phyloP scores from a whole-genome alignment of 2,113 vertebrate species.

The Piprites chloris region DNA sequence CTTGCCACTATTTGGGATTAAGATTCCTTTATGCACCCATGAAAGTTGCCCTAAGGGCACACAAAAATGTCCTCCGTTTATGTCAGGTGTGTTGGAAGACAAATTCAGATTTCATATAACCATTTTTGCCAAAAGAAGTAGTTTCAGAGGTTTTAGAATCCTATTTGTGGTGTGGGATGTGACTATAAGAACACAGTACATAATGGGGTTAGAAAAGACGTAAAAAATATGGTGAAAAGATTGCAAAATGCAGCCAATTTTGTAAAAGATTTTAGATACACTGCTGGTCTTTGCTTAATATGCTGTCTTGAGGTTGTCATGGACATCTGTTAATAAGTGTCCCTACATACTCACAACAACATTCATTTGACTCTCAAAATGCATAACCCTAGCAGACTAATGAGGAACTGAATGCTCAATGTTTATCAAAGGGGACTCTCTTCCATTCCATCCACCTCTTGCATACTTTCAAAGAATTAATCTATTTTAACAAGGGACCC shows the following conservation, averaged over 20 bases:
- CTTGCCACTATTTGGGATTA: background rate
- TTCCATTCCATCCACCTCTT: constrained; percentile 45
- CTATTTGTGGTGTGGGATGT: constrained; percentile 9
- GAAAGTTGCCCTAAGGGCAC: constrained; percentile 6
- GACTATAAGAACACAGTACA: background rate
- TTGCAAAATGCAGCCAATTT: background rate
- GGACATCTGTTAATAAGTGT: constrained; percentile 43
- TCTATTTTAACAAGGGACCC: constrained; percentile 61
- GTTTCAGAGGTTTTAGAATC: background rate
- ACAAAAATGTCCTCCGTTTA: constrained; percentile 3
- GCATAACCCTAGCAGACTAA: constrained; percentile 32
- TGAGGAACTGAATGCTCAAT: constrained; percentile 50
- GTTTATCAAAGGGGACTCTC: constrained; percentile 57
- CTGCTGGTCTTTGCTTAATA: background rate
- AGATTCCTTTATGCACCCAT: constrained; percentile 20
- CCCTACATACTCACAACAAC: background rate
- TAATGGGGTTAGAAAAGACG: background rate
- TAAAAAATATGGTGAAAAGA: background rate
- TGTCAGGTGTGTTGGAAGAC: background rate
- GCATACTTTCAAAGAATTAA: constrained; percentile 57
- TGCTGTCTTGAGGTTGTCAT: background rate
- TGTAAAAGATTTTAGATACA: background rate
- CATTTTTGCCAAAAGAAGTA: background rate
- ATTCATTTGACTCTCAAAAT: constrained; percentile 46
- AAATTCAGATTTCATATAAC: background rate